Conservation (phyloP, 2,888 invertebrate species). For the Pristionchus maxplancki region DNA sequence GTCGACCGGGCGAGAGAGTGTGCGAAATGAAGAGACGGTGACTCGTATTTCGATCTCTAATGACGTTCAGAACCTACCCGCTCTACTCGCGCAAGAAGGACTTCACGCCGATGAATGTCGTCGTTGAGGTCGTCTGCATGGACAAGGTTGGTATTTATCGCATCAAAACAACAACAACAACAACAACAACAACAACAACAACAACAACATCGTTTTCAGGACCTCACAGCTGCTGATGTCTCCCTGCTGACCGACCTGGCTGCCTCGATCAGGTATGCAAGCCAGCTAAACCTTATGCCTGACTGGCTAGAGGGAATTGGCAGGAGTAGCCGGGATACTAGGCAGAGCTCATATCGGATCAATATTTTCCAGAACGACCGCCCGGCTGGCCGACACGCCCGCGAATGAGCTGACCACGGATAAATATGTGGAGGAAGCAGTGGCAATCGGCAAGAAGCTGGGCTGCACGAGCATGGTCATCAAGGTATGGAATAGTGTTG, state of each 20-base stretch:
- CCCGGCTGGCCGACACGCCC: slow-evolving; percentile 33
- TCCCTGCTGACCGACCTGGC: not conserved
- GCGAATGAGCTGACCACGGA: slow-evolving; percentile 49
- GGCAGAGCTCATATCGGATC: too few relatives aligned
- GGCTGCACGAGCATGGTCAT: slow-evolving; percentile 3
- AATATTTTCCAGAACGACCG: slow-evolving; percentile 12
- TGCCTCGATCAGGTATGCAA: not conserved
- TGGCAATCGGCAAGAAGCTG: slow-evolving; percentile 36
- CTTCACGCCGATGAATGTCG: slow-evolving; percentile 15
- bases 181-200: too few relatives aligned
- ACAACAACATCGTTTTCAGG: not conserved
- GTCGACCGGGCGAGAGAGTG: too few relatives aligned
- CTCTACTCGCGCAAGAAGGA: slow-evolving; percentile 34
- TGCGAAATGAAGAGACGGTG: too few relatives aligned
- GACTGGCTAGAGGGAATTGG: too few relatives aligned
- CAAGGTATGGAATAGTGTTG: too few relatives aligned
- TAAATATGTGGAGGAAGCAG: slow-evolving; percentile 35
- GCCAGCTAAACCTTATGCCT: not conserved
- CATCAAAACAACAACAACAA: too few relatives aligned
- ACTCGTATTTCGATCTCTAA: too few relatives aligned
- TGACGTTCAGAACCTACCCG: slow-evolving; percentile 36
- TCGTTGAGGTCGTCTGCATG: slow-evolving; percentile 34
- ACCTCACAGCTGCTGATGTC: not conserved
- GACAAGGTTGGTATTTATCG: not conserved
- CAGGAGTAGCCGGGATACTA: too few relatives aligned